phyloP scores from a whole-genome alignment of 1,140 invertebrate genomes.

The Helicoverpa armigera region DNA sequence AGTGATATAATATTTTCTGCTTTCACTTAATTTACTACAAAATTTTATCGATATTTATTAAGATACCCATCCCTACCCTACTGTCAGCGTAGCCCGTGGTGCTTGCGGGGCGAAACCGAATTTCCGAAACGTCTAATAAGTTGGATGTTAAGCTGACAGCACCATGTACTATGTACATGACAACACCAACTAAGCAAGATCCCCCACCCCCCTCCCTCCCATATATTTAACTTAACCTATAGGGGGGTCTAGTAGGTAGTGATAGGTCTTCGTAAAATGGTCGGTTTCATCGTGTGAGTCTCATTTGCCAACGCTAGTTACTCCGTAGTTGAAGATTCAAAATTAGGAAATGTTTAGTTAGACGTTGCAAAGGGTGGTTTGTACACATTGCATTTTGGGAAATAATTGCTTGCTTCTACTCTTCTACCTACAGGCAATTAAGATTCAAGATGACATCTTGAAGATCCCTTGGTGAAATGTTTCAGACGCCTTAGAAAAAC shows the following conservation, averaged over 20 bases:
- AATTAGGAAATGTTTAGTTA: slow-evolving; percentile 76
- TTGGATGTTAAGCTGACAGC: slow-evolving; percentile 83
- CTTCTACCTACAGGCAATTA: slow-evolving; percentile 24
- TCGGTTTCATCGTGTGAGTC: slow-evolving; percentile 61
- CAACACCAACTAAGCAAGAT: slow-evolving; percentile 64
- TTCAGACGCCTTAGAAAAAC: not conserved
- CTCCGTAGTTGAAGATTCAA: slow-evolving; percentile 62
- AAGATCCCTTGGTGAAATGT: not conserved
- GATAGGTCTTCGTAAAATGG: slow-evolving; percentile 63
- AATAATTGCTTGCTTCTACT: slow-evolving; percentile 44
- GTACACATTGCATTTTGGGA: slow-evolving; percentile 49
- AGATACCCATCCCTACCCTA: slow-evolving; percentile 44
- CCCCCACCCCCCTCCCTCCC: slow-evolving; percentile 49
- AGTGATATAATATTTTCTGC: no score
- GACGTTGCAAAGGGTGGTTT: slow-evolving; percentile 53
- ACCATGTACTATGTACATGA: slow-evolving; percentile 74
- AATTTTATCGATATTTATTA: slow-evolving; percentile 13
- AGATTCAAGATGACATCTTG: not conserved
- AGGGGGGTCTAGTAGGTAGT: slow-evolving; percentile 46
- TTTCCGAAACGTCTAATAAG: slow-evolving; percentile 86
- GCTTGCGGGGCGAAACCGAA: slow-evolving; percentile 81
- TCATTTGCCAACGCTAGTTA: slow-evolving; percentile 72
- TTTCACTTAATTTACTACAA: not conserved
- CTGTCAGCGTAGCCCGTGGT: slow-evolving; percentile 68
- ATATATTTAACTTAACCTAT: slow-evolving; percentile 48